phyloP scores from a whole-genome alignment of 1,140 invertebrate genomes.

The Ruditapes philippinarum region DNA sequence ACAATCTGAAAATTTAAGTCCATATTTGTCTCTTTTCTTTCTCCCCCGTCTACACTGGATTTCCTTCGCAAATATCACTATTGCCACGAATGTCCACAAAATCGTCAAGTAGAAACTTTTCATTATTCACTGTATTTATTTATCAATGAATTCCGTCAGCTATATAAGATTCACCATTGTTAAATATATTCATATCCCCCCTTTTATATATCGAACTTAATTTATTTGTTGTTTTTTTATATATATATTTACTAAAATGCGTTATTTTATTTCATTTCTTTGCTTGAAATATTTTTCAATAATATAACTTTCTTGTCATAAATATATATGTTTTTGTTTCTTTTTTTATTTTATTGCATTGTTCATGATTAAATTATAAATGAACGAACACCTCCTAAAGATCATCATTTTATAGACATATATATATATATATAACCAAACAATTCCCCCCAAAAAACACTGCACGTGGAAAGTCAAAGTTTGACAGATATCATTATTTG shows the following conservation, averaged over 20 bases:
- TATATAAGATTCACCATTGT: neutral
- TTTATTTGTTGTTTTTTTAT: no score
- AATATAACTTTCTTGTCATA: no score
- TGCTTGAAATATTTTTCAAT: no score
- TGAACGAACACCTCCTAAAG: neutral
- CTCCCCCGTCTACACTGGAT: slow-evolving; percentile 40
- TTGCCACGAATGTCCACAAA: slow-evolving; percentile 33
- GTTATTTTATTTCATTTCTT: no score
- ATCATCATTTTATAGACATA: neutral
- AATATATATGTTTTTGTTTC: no score
- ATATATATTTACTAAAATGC: no score
- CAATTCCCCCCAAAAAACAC: neutral
- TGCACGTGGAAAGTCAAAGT: slow-evolving; percentile 13
- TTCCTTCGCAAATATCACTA: slow-evolving; percentile 14
- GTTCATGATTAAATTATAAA: neutral
- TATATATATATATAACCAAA: neutral
- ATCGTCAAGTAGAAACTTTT: neutral
- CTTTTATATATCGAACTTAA: no score
- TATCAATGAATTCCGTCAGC: neutral
- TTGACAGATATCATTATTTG: slow-evolving; percentile 9
- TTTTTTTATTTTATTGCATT: neutral
- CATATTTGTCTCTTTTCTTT: slow-evolving; percentile 68
- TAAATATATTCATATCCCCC: neutral
- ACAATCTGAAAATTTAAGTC: slow-evolving; percentile 68
- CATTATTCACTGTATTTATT: neutral